Evolutionary conservation across 2,797 vertebrate species (phyloP), one percentile per base, ranked within the genome.

Genomic region (Hylomyscus alleni): DNA sequence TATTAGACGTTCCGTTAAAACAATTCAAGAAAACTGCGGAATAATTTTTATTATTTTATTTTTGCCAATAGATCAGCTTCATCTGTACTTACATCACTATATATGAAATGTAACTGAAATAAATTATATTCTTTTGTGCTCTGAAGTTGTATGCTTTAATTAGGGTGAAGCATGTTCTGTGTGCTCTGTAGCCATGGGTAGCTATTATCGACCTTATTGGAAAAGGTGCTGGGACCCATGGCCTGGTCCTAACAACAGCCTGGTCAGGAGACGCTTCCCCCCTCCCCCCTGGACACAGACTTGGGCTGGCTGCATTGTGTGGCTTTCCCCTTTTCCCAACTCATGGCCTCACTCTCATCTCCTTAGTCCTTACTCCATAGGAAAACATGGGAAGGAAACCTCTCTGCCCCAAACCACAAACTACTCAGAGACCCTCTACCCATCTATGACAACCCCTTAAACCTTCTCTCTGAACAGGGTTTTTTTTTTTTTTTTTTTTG

Each of bases 11-110:
- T 72, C 13, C 44, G 29, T 44, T 77, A 69, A 93, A 47, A 65
- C 65, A 50, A 26, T 73, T 52, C n/a, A 88, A 93, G 54, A 87
- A 69, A 89, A 73, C 84, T 6, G 54, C 20, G 29, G 84, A 83
- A 52, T 83, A 44, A 78, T 56, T 93, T 76, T 47, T 85, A 69
- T 72, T 31, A 75, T 90, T 94, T 92, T 87, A 60, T 34, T 88
- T 90, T 88, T 88, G 29, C 44, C 50, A 80, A 40, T 65, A 5
- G 62, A 83, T 62, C 29, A 47, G 1, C 50, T 83, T 91, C 40
- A 67, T 85, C 29, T 91, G 17, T 91, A 80, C 67, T 40, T 26
- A 54, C 50, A 14, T 50, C 50, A 65, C 17, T 67, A 8, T 22
- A 8, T 22, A 34, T 65, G 44, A 60, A 47, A 84, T 82, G 22